These are phyloP conservation scores for Nothobranchius furzeri DNA, from an alignment of 2,113 vertebrate species.

Conservation along the genomic window DNA sequence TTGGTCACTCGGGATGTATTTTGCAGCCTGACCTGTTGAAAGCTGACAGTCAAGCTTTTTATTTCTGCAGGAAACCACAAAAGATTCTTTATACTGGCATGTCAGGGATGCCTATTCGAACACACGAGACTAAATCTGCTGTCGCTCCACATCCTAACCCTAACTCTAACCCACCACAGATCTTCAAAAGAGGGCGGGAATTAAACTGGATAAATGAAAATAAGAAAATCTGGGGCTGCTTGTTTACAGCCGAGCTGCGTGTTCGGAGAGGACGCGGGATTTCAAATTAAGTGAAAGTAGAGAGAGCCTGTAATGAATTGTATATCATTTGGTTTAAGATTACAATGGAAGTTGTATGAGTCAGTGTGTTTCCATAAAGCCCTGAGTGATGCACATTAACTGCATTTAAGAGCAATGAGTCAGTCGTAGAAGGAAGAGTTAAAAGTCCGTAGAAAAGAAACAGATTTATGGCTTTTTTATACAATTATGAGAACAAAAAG, in stretches of 20 bases:
- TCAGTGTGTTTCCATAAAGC: constrained; percentile 21
- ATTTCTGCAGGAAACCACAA: constrained; percentile 24
- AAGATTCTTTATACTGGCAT: constrained; percentile 27
- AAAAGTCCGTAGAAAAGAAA: constrained; percentile 12
- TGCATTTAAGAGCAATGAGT: constrained; percentile 40
- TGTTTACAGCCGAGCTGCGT: neutral
- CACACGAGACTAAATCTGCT: constrained; percentile 14
- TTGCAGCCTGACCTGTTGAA: neutral
- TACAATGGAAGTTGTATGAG: constrained; percentile 33
- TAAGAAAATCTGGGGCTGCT: constrained; percentile 1
- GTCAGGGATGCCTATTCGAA: constrained; percentile 27
- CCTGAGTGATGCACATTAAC: constrained; percentile 42
- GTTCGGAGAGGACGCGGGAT: neutral
- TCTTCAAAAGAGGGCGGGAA: constrained; percentile 7
- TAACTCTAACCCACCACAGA: constrained; percentile 12
- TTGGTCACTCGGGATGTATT: no score
- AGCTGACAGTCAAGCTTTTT: constrained; percentile 5
- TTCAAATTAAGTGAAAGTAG: constrained; percentile 30
- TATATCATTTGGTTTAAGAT: constrained; percentile 42
- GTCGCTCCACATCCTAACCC: constrained; percentile 32
- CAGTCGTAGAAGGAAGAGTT: constrained; percentile 6
- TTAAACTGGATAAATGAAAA: constrained; percentile 9
- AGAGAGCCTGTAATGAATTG: constrained; percentile 34
- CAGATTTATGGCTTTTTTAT: constrained; percentile 37
- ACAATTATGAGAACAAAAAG: neutral